phyloP scores from a whole-genome alignment of 2,113 vertebrate species.

The Baryphthengus martii region DNA sequence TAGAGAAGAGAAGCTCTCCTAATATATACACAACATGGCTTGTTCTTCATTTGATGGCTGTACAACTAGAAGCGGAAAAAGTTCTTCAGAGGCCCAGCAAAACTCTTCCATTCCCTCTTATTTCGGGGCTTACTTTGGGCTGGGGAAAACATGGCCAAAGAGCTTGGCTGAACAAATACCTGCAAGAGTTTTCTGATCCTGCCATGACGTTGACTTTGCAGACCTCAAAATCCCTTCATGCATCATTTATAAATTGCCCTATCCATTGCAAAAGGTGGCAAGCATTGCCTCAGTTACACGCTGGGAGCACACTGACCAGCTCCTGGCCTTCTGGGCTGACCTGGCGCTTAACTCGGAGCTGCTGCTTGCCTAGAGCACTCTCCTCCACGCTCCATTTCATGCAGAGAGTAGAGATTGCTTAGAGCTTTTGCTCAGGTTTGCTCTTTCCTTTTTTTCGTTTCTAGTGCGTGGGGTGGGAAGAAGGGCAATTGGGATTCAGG shows the following conservation, averaged over 20 bases:
- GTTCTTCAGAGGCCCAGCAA: background rate
- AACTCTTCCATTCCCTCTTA: background rate
- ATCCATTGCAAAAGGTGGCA: background rate
- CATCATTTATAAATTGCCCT: slow-evolving; percentile 16
- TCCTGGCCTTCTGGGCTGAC: background rate
- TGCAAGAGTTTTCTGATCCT: background rate
- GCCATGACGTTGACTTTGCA: background rate
- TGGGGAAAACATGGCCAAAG: background rate
- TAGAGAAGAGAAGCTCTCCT: background rate
- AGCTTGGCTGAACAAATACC: background rate
- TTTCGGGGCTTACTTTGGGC: background rate
- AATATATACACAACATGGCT: background rate
- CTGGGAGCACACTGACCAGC: background rate
- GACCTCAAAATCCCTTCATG: background rate
- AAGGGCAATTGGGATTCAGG: background rate
- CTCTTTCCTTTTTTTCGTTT: background rate
- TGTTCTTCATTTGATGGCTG: background rate
- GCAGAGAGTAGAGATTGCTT: background rate
- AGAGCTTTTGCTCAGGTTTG: background rate
- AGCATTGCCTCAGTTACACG: background rate
- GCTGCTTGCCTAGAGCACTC: background rate
- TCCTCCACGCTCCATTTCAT: background rate
- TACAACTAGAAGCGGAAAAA: background rate
- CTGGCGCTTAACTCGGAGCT: background rate
- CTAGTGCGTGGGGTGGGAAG: background rate